A percentile compares a stretch with the other conserved stretches of the same genome.
These are phyloP conservation scores for Sarcophaga subvicina DNA, from an alignment of 2,888 invertebrate species.

Conservation along the genomic window DNA sequence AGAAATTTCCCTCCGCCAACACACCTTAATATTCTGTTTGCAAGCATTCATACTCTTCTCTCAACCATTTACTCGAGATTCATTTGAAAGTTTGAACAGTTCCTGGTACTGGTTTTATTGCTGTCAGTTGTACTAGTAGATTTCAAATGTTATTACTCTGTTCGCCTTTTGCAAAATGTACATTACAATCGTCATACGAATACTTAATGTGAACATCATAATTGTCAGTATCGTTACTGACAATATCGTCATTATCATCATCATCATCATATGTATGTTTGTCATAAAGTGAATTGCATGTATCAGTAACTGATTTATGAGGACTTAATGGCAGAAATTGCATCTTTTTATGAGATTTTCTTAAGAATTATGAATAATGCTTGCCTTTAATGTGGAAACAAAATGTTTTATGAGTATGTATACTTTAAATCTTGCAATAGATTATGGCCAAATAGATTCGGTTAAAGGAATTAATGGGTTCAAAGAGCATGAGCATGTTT, in stretches of 20 bases:
- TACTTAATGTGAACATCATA: neutral
- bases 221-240: neutral
- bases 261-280: neutral
- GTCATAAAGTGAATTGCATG: conserved; percentile 11
- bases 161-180: neutral
- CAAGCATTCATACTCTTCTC: neutral
- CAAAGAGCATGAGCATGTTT: no score
- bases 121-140: neutral
- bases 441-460: no score
- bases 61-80: neutral
- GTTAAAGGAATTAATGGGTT: no score
- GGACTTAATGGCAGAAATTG: conserved; percentile 17
- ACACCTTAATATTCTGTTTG: neutral
- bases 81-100: conserved; percentile 3
- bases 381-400: neutral
- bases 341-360: conserved; percentile 30
- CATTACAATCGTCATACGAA: neutral
- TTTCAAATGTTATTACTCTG: no score
- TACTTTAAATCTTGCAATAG: no score
- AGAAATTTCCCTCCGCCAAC: neutral
- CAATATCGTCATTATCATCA: conserved; percentile 12
- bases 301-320: conserved; percentile 44
- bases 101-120: neutral
- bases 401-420: neutral
- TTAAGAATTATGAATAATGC: conserved; percentile 25